Evolutionary conservation across 2,797 vertebrate species (phyloP), one percentile per base, ranked within the genome.

Genomic region (Phaenicophaeus curvirostris): DNA sequence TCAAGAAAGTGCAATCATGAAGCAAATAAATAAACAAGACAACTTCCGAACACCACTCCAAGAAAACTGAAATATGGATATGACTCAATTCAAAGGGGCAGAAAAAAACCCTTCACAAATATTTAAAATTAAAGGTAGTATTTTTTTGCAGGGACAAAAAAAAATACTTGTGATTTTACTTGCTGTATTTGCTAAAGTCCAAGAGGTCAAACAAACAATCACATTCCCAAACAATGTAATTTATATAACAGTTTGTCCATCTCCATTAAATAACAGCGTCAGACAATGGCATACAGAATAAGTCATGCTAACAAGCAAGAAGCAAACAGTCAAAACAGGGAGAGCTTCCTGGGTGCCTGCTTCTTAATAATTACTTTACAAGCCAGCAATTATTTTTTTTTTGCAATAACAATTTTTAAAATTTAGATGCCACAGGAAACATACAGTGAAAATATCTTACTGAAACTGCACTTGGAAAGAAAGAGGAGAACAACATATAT

Each of bases 321-420:
- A 85, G 5, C 53, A 66, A 74, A 68, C 30, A n/a, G 21, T 18
- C 44, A 33, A 13, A 76, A 76, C 13, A 79, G 41, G 27, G 24
- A 84, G 10, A 30, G 35, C 8, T 65, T 72, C 20, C 39, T 37
- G 51, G 31, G 28, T 84, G 39, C 19, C 33, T 55, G n/a, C 28
- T 90, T 69, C 53, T 61, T 74, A 39, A 42, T 72, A 89, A 87
- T 68, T 69, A 55, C n/a, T 82, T 74, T 78, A 95, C 33, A 77
- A 84, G 4, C 6, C 31, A 68, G 9, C 4, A 84, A 85, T 53
- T 68, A 48, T 18, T 21, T 63, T 48, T 79, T 72, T 62, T 73
- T 53, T 65, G 58, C 15, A 57, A 13, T 48, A 63, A 30, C 4
- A 9, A 21, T 63, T 87, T 77, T 62, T 66, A 51, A 76, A 89